Evolutionary conservation across 92 coral and sea anemone genomes (phyloP).

Genomic region (Anthopleura xanthogrammica): DNA sequence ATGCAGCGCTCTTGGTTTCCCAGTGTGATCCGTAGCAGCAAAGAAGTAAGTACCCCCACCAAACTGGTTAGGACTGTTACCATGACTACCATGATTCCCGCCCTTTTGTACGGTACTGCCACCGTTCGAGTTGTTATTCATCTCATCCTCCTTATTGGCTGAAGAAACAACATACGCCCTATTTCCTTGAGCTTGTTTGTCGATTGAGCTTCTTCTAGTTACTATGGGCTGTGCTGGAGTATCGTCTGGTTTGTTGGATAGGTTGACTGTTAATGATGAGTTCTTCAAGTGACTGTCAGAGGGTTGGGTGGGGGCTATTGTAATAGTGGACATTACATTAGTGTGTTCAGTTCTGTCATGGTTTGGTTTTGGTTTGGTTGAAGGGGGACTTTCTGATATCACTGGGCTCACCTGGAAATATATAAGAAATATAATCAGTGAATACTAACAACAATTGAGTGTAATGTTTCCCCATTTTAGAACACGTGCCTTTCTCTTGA

Average conservation of each 20-base stretch:
- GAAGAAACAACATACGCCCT: conserved; percentile 76
- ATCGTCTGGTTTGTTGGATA: conserved; percentile 16
- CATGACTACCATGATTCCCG: conserved; percentile 18
- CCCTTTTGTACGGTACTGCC: conserved; percentile 28
- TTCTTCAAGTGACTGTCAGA: conserved; percentile 26
- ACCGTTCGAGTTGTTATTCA: conserved; percentile 47
- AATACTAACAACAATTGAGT: neutral
- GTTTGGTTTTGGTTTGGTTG: conserved; percentile 50
- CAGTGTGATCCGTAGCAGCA: conserved; percentile 85
- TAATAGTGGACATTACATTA: conserved; percentile 63
- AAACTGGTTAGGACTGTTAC: conserved; percentile 20
- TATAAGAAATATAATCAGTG: neutral
- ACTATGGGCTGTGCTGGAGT: conserved; percentile 6
- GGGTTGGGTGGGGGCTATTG: conserved; percentile 51
- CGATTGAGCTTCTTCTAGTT: conserved; percentile 71
- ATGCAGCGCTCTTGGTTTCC: conserved; percentile 80
- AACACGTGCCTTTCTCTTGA: too few species aligned
- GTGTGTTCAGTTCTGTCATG: conserved; percentile 33
- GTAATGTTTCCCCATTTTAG: too few species aligned
- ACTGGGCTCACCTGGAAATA: conserved; percentile 50
- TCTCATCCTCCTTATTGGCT: conserved; percentile 41
- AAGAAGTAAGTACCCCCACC: conserved; percentile 75
- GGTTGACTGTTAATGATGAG: conserved; percentile 37
- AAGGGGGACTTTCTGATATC: conserved; percentile 32
- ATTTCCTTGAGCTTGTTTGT: conserved; percentile 71